Evolutionary conservation across 1,140 invertebrate species (phyloP), one percentile per base, ranked within the genome.

Genomic region (Trichoplusia ni): DNA sequence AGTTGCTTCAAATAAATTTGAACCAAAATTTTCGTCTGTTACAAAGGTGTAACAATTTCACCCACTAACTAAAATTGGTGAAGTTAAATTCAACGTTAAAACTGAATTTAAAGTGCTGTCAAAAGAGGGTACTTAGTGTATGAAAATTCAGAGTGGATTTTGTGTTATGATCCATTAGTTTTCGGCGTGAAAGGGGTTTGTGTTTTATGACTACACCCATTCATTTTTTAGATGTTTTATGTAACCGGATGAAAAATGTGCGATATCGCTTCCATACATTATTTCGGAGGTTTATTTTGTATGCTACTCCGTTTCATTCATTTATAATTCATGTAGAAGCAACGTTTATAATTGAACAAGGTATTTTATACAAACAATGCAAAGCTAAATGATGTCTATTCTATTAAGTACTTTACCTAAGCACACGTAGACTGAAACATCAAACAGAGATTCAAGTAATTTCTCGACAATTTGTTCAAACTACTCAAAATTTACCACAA

Each of bases 101-200:
- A 16, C 9, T 13, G 4, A n/a, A 35, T 13, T 8, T 35, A 21
- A 37, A 19, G 31, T 23, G 33, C 19, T 37, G 31, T 35, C 13
- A 54, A 14, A 21, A 35, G 38, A 25, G 33, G n/a, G 19, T 11
- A 38, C 21, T 38, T 38, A 25, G 4, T 54, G 9, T 13, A n/a
- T 54, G 11, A 54, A 54, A 38, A 38, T 54, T 38, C 33, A 13
- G 21, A 25, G 35, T 19, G n/a, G 21, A 49, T 19, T 51, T 51
- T 38, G n/a, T 9, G 8, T 38, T 54, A 25, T 27, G 33, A 27
- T 38, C 35, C 51, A 38, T 38, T 54, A 38, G 35, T 38, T 37
- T 33, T 40, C 27, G 35, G 51, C 35, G 47, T 54, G 33, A 54
- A 54, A 54, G 51, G 49, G 51, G 47, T 51, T 11, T 37, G 8